phyloP scores from a whole-genome alignment of 2,888 invertebrate species.

The Cantharis nigra region DNA sequence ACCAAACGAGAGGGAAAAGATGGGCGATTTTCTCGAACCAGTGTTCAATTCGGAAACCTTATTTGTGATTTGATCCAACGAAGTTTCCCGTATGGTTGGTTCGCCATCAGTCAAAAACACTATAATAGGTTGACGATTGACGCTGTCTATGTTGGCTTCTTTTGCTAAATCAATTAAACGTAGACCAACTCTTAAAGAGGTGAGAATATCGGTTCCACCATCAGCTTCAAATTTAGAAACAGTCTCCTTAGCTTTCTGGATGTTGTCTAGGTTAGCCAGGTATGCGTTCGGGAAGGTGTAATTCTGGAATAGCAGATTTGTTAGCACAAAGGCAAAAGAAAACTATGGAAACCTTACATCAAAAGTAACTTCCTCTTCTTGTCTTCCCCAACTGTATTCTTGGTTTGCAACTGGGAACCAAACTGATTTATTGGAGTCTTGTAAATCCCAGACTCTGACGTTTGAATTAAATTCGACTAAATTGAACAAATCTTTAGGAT shows the following conservation, averaged over 20 bases:
- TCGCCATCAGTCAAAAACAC: conserved; percentile 72
- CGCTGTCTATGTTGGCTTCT: conserved; percentile 35
- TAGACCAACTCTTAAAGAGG: conserved; percentile 63
- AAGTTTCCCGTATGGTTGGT: conserved; percentile 64
- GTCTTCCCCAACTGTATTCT: conserved; percentile 2
- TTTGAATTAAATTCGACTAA: conserved; percentile 68
- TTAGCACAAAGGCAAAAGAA: neutral
- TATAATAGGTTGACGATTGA: conserved; percentile 63
- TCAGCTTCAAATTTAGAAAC: conserved; percentile 60
- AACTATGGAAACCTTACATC: neutral
- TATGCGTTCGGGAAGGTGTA: conserved; percentile 58
- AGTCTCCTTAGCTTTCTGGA: conserved; percentile 64
- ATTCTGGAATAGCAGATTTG: conserved; percentile 30
- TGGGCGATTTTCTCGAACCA: conserved; percentile 52
- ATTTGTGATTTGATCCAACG: conserved; percentile 45
- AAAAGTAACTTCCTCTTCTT: conserved; percentile 1
- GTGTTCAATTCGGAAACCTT: conserved; percentile 57
- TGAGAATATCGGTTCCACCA: conserved; percentile 72
- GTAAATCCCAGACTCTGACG: conserved; percentile 61
- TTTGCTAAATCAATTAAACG: conserved; percentile 44
- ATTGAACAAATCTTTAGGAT: conserved; percentile 67
- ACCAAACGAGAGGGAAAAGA: conserved; percentile 75
- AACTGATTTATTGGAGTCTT: conserved; percentile 53
- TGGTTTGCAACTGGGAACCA: conserved; percentile 30
- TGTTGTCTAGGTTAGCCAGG: conserved; percentile 61